Percentiles rank a stretch among this genome's conserved stretches.
These are phyloP conservation scores for Psix sp. DNA, from an alignment of 1,140 invertebrate species.

Conservation along the genomic window DNA sequence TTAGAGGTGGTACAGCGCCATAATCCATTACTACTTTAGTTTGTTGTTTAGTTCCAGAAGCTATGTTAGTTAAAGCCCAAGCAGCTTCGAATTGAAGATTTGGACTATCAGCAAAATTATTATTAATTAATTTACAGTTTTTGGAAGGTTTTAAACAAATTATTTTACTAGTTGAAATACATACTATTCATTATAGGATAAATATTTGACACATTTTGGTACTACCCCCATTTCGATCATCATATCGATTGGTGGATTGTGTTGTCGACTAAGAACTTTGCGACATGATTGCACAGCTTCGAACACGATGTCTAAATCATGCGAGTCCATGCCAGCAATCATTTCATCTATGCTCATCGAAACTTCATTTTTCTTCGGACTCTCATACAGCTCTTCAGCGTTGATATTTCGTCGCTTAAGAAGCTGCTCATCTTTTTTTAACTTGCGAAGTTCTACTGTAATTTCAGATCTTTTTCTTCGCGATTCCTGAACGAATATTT, in stretches of 20 bases:
- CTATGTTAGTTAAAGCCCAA: slow-evolving; percentile 99
- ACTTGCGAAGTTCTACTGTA: background rate
- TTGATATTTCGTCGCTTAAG: slow-evolving; percentile 1
- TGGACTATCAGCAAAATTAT: too few species aligned
- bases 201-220: slow-evolving; percentile 88
- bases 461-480: background rate
- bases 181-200: slow-evolving; percentile 84
- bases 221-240: slow-evolving; percentile 93
- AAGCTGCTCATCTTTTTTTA: slow-evolving; percentile 2
- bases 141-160: too few species aligned
- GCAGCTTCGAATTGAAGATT: slow-evolving; percentile 97
- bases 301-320: slow-evolving; percentile 80
- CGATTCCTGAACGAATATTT: slow-evolving; percentile 1
- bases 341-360: slow-evolving; percentile 79
- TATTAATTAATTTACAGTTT: too few species aligned
- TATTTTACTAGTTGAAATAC: slow-evolving; percentile 24
- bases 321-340: slow-evolving; percentile 80
- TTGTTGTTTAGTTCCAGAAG: slow-evolving; percentile 94
- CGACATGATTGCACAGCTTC: slow-evolving; percentile 86
- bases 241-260: slow-evolving; percentile 94
- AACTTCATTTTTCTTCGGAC: slow-evolving; percentile 50
- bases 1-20: slow-evolving; percentile 88
- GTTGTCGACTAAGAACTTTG: slow-evolving; percentile 93
- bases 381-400: slow-evolving; percentile 1
- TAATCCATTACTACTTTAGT: slow-evolving; percentile 89